phyloP scores from a whole-genome alignment of 1,140 invertebrate species.

The Chironomus striatipennis region DNA sequence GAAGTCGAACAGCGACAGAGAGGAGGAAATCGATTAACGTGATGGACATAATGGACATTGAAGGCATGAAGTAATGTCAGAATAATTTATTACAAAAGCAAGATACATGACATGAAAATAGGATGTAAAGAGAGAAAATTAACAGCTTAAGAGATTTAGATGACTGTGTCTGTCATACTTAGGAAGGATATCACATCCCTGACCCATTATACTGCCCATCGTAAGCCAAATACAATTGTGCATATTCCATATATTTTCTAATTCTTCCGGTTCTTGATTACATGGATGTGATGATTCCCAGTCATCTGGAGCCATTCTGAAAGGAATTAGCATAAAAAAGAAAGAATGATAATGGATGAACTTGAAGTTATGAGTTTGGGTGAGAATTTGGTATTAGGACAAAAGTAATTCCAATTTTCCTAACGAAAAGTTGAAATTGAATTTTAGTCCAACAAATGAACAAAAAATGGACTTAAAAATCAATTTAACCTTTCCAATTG shows the following conservation, averaged over 20 bases:
- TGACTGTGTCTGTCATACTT: slow-evolving; percentile 44
- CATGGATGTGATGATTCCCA: slow-evolving; percentile 61
- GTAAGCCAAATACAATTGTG: slow-evolving; percentile 65
- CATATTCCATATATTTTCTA: slow-evolving; percentile 64
- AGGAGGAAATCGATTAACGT: no score
- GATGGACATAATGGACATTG: no score
- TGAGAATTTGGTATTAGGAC: no score
- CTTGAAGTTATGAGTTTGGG: no score
- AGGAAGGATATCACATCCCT: slow-evolving; percentile 63
- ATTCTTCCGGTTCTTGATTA: slow-evolving; percentile 62
- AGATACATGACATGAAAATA: no score
- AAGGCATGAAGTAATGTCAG: no score
- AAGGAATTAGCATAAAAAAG: neutral
- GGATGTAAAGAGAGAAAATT: no score
- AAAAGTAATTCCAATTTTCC: no score
- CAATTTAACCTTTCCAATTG: neutral
- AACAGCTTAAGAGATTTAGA: no score
- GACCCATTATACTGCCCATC: slow-evolving; percentile 62
- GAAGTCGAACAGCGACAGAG: neutral
- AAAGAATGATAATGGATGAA: neutral
- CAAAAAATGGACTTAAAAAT: neutral
- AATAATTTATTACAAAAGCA: no score
- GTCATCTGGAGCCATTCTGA: neutral
- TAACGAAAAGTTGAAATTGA: no score
- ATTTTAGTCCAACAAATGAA: no score